Conservation (phyloP, 2,888 invertebrate genomes). For the Lasioglossum vierecki region DNA sequence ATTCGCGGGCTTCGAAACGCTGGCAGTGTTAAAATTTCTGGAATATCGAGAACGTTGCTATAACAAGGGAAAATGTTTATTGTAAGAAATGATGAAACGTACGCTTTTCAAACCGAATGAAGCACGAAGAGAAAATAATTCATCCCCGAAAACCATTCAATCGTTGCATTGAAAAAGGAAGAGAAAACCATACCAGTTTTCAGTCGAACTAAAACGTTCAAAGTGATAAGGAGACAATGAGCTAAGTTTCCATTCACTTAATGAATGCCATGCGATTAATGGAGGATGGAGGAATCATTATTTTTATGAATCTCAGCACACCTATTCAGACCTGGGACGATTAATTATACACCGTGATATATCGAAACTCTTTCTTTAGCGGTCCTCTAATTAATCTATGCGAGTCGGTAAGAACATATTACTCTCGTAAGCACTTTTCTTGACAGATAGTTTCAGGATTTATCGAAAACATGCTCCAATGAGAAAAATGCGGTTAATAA, state of each 20-base stretch:
- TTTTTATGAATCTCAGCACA: constrained; percentile 23
- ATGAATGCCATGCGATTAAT: constrained; percentile 33
- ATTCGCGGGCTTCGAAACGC: too few species aligned
- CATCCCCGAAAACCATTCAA: neutral
- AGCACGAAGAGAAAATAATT: neutral
- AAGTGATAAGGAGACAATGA: constrained; percentile 34
- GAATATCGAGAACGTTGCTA: neutral
- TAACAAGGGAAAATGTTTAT: neutral
- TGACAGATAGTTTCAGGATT: neutral
- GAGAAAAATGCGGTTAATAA: neutral
- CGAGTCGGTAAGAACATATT: constrained; percentile 1
- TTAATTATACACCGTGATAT: constrained; percentile 33
- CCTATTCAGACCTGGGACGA: constrained; percentile 9
- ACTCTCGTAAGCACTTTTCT: neutral
- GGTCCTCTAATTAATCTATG: constrained; percentile 26
- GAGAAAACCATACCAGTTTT: constrained; percentile 14
- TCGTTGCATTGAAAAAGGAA: neutral
- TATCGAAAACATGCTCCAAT: neutral
- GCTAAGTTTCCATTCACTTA: constrained; percentile 29
- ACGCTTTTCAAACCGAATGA: neutral
- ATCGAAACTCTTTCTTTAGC: constrained; percentile 26
- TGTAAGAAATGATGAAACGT: neutral
- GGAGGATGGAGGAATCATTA: constrained; percentile 30
- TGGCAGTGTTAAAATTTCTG: neutral
- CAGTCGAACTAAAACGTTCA: neutral